A percentile compares a stretch with the other conserved stretches of the same genome.
Conservation (phyloP, 2,113 vertebrate species). For the Chrysochloris asiatica region DNA sequence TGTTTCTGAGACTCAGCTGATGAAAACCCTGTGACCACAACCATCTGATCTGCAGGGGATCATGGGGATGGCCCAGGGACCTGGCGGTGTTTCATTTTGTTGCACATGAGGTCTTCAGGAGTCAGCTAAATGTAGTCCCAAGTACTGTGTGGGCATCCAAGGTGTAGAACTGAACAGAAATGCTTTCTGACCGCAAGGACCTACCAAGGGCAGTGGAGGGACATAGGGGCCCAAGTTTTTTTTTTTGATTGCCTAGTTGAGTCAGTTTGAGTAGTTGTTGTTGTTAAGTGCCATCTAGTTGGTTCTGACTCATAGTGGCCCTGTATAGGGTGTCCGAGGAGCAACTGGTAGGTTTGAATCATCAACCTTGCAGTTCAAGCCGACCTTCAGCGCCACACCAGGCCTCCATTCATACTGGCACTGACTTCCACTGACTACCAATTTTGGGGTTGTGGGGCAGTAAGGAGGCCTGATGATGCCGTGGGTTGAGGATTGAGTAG, state of each 20-base stretch:
- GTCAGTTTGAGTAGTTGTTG: constrained; percentile 13
- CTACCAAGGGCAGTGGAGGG: background rate
- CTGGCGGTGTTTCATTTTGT: background rate
- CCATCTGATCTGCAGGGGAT: background rate
- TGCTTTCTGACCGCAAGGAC: background rate
- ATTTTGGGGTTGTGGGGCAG: background rate
- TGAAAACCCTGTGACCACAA: background rate
- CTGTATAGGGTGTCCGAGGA: no score
- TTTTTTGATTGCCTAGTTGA: background rate
- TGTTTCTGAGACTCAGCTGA: background rate
- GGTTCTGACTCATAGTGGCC: no score
- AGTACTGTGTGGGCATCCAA: background rate
- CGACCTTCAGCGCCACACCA: no score
- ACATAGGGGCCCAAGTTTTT: background rate
- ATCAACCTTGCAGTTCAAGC: no score
- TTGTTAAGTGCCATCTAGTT: no score
- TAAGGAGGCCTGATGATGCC: no score
- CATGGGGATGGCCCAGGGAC: background rate
- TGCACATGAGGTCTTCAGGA: background rate
- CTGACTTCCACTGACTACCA: background rate
- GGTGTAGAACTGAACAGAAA: background rate
- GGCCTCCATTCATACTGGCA: background rate
- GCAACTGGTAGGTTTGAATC: no score
- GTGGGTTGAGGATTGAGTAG: no score
- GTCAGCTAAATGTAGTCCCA: background rate